A percentile compares a stretch with the other conserved stretches of the same genome.
Evolutionary conservation across 2,888 invertebrate species (phyloP).

Genomic region (Drosophila monieri): DNA sequence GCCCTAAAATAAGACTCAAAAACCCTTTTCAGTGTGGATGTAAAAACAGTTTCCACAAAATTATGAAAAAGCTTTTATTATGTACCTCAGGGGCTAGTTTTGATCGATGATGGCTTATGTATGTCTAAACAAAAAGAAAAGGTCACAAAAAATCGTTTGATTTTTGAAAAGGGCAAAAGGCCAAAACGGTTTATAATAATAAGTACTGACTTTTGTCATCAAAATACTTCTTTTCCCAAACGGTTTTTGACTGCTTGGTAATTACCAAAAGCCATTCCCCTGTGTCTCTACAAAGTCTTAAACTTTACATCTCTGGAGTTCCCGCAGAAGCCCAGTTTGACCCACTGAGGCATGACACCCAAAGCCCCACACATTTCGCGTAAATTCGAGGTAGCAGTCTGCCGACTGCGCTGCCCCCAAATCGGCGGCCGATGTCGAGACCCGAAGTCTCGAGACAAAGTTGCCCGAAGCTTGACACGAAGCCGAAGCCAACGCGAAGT

Average conservation of each 20-base stretch:
- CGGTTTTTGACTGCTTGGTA: not conserved
- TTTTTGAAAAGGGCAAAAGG: not conserved
- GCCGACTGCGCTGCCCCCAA: conserved; percentile 25
- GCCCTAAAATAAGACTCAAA: too few relatives aligned
- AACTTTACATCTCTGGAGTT: conserved; percentile 2
- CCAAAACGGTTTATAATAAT: not conserved
- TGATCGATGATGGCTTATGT: not conserved
- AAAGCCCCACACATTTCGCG: conserved; percentile 25
- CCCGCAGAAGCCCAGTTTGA: conserved; percentile 15
- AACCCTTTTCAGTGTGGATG: too few relatives aligned
- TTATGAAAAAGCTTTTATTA: too few relatives aligned
- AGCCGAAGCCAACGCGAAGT: conserved; percentile 42
- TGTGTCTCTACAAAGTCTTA: conserved; percentile 1
- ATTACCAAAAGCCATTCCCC: conserved; percentile 6
- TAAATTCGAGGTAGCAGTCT: conserved; percentile 26
- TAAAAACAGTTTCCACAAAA: too few relatives aligned
- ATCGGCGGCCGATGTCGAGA: conserved; percentile 21
- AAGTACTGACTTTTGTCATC: not conserved
- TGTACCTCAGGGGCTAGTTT: not conserved
- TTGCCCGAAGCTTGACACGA: conserved; percentile 13
- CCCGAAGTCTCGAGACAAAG: conserved; percentile 10
- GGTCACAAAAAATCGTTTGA: not conserved
- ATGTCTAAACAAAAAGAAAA: not conserved
- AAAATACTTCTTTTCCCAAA: not conserved
- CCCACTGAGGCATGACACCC: conserved; percentile 34